Evolutionary conservation across 2,113 vertebrate genomes (phyloP), one percentile per base, ranked within the genome.

Genomic region (Puntigrus tetrazona): DNA sequence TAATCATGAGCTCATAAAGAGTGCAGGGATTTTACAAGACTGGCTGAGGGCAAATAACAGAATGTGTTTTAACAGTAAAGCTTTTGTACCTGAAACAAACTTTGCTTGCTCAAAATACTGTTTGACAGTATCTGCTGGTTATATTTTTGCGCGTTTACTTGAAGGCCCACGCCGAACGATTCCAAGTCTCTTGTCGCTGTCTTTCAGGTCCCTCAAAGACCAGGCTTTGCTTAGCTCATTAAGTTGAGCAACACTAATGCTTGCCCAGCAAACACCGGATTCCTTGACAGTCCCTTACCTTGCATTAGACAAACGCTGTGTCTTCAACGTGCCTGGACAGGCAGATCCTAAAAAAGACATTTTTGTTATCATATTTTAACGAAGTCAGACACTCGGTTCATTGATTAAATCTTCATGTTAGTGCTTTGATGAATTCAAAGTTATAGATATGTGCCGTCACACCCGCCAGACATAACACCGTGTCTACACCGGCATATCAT

Each of bases 281-380:
- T 8, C 38, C 25, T 31, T 59, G 11, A 31, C 83, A 41, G n/a
- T 31, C 11, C 5, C 36, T 50, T 59, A 55, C 4, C 65, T n/a
- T 63, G 47, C 16, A 79, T 36, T 63, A 85, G 22, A 38, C 31
- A 0, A 22, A 13, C 13, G n/a, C 50, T 85, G 83, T 11, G 50
- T 74, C 85, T 89, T 87, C 88, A 87, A 89, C 91, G 59, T 88
- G 92, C 76, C 87, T 78, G 78, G 72, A 52, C 67, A n/a, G 90
- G 88, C 75, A 90, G 82, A 81, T 9, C 27, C 73, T 82, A 31
- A 74, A 61, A 85, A 45, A 72, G 74, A 27, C 27, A 72, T 6
- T 78, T 83, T 84, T 82, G 85, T 92, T 89, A 55, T 41, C 50
- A 22, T 55, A 55, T 55, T 55, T 55, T 55, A 22, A 6, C 7